Conservation (phyloP, 1,140 invertebrate species). For the Lepidotrigona ventralis region DNA sequence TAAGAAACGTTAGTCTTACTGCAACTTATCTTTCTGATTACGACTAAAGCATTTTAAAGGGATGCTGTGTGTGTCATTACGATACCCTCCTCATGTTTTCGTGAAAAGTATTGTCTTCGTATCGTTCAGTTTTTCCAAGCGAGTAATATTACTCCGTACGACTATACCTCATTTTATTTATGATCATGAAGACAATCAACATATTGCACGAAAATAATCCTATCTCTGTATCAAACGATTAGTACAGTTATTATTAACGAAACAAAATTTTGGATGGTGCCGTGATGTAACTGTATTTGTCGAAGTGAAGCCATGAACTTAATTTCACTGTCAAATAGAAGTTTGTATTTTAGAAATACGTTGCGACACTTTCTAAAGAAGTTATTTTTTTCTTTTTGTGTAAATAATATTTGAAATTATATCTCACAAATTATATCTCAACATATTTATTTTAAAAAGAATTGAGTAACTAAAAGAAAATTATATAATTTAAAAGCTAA, state of each 20-base stretch:
- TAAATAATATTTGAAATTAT: not conserved
- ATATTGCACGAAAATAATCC: not conserved
- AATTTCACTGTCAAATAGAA: not conserved
- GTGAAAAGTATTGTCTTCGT: not conserved
- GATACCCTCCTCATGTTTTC: not conserved
- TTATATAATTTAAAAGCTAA: not conserved
- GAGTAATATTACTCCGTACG: not conserved
- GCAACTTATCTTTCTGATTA: not conserved
- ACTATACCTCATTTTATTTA: not conserved
- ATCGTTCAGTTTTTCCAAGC: not conserved
- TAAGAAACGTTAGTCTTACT: not conserved
- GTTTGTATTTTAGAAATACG: not conserved
- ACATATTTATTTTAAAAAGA: no score
- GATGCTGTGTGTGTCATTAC: conserved; percentile 22
- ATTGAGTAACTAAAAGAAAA: not conserved
- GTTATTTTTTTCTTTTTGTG: not conserved
- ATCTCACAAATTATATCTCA: no score
- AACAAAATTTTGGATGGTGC: not conserved
- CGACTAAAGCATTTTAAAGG: not conserved
- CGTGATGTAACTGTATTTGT: not conserved
- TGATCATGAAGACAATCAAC: not conserved
- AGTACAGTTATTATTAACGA: not conserved
- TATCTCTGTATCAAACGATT: not conserved
- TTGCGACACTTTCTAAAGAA: not conserved
- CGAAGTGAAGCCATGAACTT: not conserved